Conservation (phyloP, 2,113 vertebrate genomes). For the Pollachius pollachius region DNA sequence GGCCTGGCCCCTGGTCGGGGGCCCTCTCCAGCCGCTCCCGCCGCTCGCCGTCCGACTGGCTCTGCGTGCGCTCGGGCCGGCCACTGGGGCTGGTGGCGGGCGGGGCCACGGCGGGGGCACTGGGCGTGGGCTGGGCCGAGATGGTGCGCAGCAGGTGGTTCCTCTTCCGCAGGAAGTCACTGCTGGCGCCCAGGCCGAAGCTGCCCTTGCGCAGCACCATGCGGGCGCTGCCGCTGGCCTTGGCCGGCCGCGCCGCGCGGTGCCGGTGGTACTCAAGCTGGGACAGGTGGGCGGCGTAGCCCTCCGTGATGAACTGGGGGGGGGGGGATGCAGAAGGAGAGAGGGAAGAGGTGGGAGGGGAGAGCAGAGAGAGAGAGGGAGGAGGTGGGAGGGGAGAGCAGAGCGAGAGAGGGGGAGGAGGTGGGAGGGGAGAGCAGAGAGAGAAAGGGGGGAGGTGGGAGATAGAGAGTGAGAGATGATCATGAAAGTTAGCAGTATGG, state of each 20-base stretch:
- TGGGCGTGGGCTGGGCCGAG: conserved; percentile 86
- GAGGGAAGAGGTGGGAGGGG: no score
- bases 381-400: no score
- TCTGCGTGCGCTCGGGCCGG: conserved; percentile 84
- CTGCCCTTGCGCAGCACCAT: conserved; percentile 96
- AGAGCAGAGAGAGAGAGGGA: no score
- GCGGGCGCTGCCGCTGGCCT: conserved; percentile 87
- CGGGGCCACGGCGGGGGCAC: conserved; percentile 72
- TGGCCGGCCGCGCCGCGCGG: conserved; percentile 79
- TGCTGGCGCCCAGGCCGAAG: conserved; percentile 89
- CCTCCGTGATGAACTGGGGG: conserved; percentile 87
- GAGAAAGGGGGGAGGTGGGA: no score
- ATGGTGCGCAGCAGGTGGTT: conserved; percentile 96
- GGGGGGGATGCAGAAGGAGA: neutral
- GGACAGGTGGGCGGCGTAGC: conserved; percentile 91
- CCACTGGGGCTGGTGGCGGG: conserved; percentile 61
- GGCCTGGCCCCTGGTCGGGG: conserved; percentile 55
- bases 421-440: no score
- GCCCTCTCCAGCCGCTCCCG: conserved; percentile 72
- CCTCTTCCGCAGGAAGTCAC: conserved; percentile 93
- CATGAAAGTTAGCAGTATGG: no score
- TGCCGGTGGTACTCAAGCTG: conserved; percentile 94
- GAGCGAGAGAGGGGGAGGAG: no score
- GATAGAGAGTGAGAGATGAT: no score
- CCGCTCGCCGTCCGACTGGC: conserved; percentile 79